These are phyloP conservation scores for Micromesistius poutassou DNA, from an alignment of 2,797 vertebrate genomes.

Conservation along the genomic window DNA sequence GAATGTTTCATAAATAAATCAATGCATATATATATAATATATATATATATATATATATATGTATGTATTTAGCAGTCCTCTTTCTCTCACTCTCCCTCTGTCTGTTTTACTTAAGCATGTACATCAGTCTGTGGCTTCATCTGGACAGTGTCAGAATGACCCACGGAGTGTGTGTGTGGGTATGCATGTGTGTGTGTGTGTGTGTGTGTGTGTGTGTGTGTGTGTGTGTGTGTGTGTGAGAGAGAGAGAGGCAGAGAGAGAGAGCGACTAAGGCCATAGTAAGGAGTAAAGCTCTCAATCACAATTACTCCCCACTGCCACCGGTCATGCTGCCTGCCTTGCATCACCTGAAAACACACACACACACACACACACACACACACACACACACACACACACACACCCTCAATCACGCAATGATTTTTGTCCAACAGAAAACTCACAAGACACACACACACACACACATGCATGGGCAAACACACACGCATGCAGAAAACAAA, in stretches of 20 bases:
- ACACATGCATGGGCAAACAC: no score
- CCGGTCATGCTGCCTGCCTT: conserved; percentile 62
- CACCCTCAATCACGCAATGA: background rate
- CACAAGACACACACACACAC: no score
- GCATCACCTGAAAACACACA: conserved; percentile 42
- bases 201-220: conserved; percentile 21
- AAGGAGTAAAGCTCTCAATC: conserved; percentile 71
- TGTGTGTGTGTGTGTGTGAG: conserved; percentile 18
- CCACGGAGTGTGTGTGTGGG: conserved; percentile 55
- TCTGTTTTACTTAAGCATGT: conserved; percentile 37
- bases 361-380: conserved; percentile 20
- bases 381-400: conserved; percentile 15
- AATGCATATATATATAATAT: no score
- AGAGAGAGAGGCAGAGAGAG: background rate
- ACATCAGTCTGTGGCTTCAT: conserved; percentile 72
- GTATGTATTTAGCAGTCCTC: background rate
- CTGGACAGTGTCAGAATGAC: conserved; percentile 77
- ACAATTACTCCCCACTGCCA: conserved; percentile 74
- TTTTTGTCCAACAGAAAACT: no score
- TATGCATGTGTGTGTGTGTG: conserved; percentile 30
- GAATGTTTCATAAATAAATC: no score
- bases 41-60: background rate
- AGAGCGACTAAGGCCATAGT: conserved; percentile 45
- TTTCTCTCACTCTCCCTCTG: conserved; percentile 10
- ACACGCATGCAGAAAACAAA: no score